phyloP scores from a whole-genome alignment of 2,888 invertebrate genomes.

The Drosophila leonis region DNA sequence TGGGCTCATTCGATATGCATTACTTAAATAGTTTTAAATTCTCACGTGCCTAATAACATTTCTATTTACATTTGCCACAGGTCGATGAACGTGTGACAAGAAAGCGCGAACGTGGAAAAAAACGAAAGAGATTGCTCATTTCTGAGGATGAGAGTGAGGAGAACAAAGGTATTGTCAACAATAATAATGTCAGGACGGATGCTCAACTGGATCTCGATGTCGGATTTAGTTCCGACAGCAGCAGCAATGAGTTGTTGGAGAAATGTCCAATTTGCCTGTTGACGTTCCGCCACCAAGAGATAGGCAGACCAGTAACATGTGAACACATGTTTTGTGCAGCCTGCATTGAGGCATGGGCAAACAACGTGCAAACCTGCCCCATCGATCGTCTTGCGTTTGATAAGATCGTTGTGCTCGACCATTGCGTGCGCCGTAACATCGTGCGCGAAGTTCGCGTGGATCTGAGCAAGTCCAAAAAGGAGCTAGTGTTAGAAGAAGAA shows the following conservation, averaged over 20 bases:
- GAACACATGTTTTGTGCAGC: constrained; percentile 95
- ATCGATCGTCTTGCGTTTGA: constrained; percentile 94
- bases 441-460: constrained; percentile 88
- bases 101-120: constrained; percentile 44
- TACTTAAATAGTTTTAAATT: neutral
- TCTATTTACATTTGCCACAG: constrained; percentile 46
- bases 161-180: constrained; percentile 13
- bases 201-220: constrained; percentile 59
- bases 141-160: constrained; percentile 64
- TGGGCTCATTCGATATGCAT: neutral
- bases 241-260: constrained; percentile 90
- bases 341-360: constrained; percentile 97
- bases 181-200: constrained; percentile 6
- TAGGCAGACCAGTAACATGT: constrained; percentile 94
- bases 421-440: constrained; percentile 88
- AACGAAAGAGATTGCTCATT: constrained; percentile 49
- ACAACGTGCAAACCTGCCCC: constrained; percentile 97
- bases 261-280: constrained; percentile 96
- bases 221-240: constrained; percentile 83
- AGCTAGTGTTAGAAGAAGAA: constrained; percentile 86
- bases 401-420: constrained; percentile 90
- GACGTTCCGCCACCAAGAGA: constrained; percentile 91
- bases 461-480: constrained; percentile 85
- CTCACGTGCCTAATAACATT: neutral
- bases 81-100: constrained; percentile 46